Evolutionary conservation across 2,113 vertebrate species (phyloP), one percentile per base, ranked within the genome.

Genomic region (Phrynocephalus versicolor): DNA sequence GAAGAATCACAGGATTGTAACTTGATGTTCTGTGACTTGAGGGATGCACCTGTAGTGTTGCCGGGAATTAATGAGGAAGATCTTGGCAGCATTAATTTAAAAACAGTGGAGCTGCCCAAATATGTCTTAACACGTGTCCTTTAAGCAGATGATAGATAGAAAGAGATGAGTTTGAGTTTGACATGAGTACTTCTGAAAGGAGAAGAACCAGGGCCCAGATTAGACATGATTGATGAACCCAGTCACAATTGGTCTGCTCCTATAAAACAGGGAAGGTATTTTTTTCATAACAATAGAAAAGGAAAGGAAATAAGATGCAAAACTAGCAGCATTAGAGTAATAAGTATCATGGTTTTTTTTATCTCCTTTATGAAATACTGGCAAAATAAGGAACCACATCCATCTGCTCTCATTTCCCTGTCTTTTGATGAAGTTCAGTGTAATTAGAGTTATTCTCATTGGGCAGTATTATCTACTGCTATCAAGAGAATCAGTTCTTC

Each of bases 21-120:
- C 60, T 72, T 13, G 35, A 88, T 81, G 60, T 82, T 90, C 65
- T 91, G 86, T 81, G 57, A 3, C 0, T 86, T 94, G 90, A 93
- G 90, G 92, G 94, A 92, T 79, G 67, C 88, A 94, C 90, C 93
- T 92, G 93, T 90, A 88, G 75, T 92, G 13, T 81, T 81, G 67
- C 81, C 25, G 71, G 85, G 90, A 79, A 95, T 94, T 73, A 93
- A 89, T 81, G 89, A 90, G 78, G 71, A 79, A 82, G 85, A 62
- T 88, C 89, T 85, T 25, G 0, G 80, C 85, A 91, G 88, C 79
- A 90, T 83, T 87, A 39, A 84, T 85, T 77, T 88, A 30, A 88
- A 67, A 88, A 78, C 6, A 45, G 74, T 15, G 73, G 71, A 0
- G 0, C 85, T 94, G 85, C 78, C 90, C 79, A 6, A 81, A 57